Conservation (phyloP, 2,888 invertebrate genomes). For the Troides oblongomaculatus region DNA sequence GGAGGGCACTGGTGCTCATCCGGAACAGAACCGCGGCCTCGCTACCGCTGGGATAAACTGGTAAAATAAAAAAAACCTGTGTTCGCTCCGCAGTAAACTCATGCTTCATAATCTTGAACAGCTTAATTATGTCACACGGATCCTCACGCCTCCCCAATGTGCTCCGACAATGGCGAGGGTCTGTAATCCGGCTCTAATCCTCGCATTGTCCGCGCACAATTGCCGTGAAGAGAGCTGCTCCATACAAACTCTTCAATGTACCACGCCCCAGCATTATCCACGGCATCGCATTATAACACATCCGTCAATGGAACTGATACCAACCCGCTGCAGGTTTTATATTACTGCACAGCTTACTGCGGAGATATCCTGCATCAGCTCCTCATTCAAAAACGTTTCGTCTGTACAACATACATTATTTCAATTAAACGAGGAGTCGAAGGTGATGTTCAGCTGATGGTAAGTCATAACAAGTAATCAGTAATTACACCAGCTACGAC, state of each 20-base stretch:
- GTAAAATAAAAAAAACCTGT: no score
- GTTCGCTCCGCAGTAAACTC: neutral
- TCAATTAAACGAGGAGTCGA: no score
- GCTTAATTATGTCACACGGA: slow-evolving; percentile 18
- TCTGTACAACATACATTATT: no score
- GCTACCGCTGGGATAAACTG: no score
- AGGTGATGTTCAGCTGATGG: no score
- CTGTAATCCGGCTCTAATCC: slow-evolving; percentile 65
- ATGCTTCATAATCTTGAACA: slow-evolving; percentile 5
- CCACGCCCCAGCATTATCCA: slow-evolving; percentile 43
- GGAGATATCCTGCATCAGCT: neutral
- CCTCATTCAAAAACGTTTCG: no score
- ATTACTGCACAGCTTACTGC: slow-evolving; percentile 43
- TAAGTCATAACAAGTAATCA: no score
- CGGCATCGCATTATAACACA: slow-evolving; percentile 62
- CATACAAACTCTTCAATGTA: slow-evolving; percentile 46
- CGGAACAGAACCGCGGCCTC: no score
- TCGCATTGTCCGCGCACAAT: slow-evolving; percentile 67
- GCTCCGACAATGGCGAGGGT: slow-evolving; percentile 52
- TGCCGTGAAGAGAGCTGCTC: slow-evolving; percentile 75
- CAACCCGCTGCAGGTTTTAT: slow-evolving; percentile 61
- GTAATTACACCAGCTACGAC: no score
- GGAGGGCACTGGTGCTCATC: no score
- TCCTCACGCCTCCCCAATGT: slow-evolving; percentile 38
- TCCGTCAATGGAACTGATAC: slow-evolving; percentile 64